Evolutionary conservation across 2,113 vertebrate species (phyloP).

Genomic region (Xenopus borealis): DNA sequence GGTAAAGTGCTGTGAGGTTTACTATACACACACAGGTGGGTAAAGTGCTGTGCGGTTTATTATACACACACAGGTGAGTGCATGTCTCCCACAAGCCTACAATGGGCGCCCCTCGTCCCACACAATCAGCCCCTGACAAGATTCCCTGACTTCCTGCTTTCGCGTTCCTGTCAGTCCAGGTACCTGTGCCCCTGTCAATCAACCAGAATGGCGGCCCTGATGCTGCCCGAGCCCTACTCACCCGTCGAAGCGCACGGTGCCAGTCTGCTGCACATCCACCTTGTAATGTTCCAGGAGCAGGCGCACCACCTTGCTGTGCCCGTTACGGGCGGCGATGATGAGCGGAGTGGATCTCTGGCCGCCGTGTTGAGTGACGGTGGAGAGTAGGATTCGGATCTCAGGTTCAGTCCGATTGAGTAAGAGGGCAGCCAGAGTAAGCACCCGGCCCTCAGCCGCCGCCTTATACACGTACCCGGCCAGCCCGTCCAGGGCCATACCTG

Average conservation of each 20-base stretch:
- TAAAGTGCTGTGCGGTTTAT: too few species aligned
- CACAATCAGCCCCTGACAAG: too few species aligned
- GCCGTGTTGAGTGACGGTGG: conserved; percentile 82
- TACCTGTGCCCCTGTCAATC: too few species aligned
- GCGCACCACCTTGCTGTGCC: conserved; percentile 92
- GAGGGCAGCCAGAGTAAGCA: conserved; percentile 92
- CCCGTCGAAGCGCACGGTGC: conserved; percentile 94
- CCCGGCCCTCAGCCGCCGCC: conserved; percentile 92
- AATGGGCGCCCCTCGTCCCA: too few species aligned
- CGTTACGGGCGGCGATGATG: conserved; percentile 93
- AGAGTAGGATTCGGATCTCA: conserved; percentile 82
- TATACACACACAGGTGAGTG: too few species aligned
- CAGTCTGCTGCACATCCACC: conserved; percentile 92
- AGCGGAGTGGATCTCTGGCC: conserved; percentile 93
- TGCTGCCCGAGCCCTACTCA: conserved; percentile 45
- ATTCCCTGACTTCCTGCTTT: too few species aligned
- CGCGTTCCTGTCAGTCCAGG: too few species aligned
- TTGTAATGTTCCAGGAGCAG: conserved; percentile 91
- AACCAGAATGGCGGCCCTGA: too few species aligned
- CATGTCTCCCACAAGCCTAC: too few species aligned
- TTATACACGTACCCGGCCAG: conserved; percentile 92
- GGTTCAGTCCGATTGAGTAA: conserved; percentile 87
- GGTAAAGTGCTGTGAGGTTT: too few species aligned
- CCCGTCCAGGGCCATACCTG: conserved; percentile 82
- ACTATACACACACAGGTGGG: too few species aligned